These are phyloP conservation scores for Phalacrocorax carbo DNA, from an alignment of 2,113 vertebrate genomes.

Conservation along the genomic window DNA sequence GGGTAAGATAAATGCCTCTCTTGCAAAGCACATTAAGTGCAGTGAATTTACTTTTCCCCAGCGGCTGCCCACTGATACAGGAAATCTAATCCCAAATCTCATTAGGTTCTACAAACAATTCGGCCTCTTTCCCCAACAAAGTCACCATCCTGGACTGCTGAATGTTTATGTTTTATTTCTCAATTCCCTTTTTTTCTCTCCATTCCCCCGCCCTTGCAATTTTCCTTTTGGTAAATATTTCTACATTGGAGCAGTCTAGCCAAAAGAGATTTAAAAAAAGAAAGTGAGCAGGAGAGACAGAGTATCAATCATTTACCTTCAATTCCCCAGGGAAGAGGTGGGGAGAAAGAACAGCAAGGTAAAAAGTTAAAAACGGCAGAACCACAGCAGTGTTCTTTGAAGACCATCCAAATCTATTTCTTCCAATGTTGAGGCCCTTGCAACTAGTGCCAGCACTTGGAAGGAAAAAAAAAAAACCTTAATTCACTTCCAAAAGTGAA, in stretches of 20 bases:
- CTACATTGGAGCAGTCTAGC: constrained; percentile 21
- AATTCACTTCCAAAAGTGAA: constrained; percentile 56
- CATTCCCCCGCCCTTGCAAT: background rate
- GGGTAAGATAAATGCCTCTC: constrained; percentile 9
- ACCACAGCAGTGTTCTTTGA: constrained; percentile 61
- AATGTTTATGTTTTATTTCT: constrained; percentile 61
- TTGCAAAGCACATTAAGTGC: constrained; percentile 30
- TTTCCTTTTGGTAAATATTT: constrained; percentile 70
- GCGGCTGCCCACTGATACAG: constrained; percentile 60
- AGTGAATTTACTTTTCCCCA: constrained; percentile 59
- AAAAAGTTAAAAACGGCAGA: constrained; percentile 63
- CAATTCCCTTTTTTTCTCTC: background rate
- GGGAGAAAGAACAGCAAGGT: constrained; percentile 68
- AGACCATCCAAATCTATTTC: constrained; percentile 63
- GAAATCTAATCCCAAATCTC: constrained; percentile 65
- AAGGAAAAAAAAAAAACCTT: background rate
- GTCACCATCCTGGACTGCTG: constrained; percentile 38
- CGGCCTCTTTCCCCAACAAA: constrained; percentile 35
- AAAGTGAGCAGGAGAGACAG: constrained; percentile 14
- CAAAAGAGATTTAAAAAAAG: constrained; percentile 50
- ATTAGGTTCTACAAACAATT: constrained; percentile 66
- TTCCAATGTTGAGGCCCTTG: constrained; percentile 56
- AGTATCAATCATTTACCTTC: constrained; percentile 64
- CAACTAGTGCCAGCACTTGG: constrained; percentile 51
- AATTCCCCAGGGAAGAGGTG: constrained; percentile 54